Evolutionary conservation across 1,140 invertebrate species (phyloP).

Genomic region (Spodoptera litura): DNA sequence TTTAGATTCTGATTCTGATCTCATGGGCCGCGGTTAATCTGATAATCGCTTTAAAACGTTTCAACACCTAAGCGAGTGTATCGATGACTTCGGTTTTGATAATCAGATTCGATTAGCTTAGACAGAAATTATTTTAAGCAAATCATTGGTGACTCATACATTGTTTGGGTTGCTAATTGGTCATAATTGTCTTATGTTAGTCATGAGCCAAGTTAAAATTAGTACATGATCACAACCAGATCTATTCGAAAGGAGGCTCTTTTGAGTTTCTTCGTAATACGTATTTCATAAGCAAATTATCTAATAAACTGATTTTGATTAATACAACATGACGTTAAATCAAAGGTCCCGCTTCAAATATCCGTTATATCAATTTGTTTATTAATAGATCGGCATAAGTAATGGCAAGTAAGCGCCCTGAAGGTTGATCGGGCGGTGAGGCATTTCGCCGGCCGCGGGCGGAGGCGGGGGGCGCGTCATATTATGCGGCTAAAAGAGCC

Average conservation of each 20-base stretch:
- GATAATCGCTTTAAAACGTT: slow-evolving; percentile 59
- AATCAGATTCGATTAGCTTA: slow-evolving; percentile 45
- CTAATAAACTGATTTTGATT: slow-evolving; percentile 50
- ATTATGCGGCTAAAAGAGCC: slow-evolving; percentile 85
- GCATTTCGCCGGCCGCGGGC: slow-evolving; percentile 70
- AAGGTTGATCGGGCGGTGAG: slow-evolving; percentile 67
- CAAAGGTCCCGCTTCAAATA: slow-evolving; percentile 60
- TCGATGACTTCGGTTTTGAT: slow-evolving; percentile 43
- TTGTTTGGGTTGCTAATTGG: slow-evolving; percentile 15
- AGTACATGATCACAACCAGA: background rate
- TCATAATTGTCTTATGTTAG: slow-evolving; percentile 4
- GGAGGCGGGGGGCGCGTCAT: slow-evolving; percentile 78
- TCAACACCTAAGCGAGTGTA: slow-evolving; percentile 40
- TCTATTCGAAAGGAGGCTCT: slow-evolving; percentile 2
- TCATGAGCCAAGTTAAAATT: background rate
- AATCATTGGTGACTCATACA: slow-evolving; percentile 3
- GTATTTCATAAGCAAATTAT: slow-evolving; percentile 19
- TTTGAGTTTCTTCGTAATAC: background rate
- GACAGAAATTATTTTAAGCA: slow-evolving; percentile 14
- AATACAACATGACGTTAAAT: slow-evolving; percentile 51
- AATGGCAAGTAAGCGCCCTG: slow-evolving; percentile 80
- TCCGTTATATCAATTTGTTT: slow-evolving; percentile 83
- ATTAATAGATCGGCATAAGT: slow-evolving; percentile 84
- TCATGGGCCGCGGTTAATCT: slow-evolving; percentile 56
- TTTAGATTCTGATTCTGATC: slow-evolving; percentile 64